phyloP scores from a whole-genome alignment of 2,888 invertebrate genomes.

The Andricus quercusramuli region DNA sequence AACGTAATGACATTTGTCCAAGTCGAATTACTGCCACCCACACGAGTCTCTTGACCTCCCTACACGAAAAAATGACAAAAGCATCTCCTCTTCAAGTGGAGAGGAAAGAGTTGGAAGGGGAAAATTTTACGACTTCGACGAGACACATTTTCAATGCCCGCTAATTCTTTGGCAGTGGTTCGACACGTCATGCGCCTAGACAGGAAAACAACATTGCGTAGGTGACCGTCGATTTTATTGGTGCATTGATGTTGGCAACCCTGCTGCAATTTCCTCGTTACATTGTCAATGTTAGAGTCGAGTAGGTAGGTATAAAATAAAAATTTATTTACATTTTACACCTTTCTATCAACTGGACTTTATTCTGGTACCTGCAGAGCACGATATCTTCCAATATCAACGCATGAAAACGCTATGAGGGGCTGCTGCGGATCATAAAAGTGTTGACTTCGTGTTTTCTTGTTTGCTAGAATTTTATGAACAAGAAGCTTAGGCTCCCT shows the following conservation, averaged over 20 bases:
- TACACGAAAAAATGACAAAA: conserved; percentile 2
- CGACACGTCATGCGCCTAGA: background rate
- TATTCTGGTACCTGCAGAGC: conserved; percentile 19
- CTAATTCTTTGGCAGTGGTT: conserved; percentile 31
- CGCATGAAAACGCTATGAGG: conserved; percentile 26
- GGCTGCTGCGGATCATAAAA: conserved; percentile 31
- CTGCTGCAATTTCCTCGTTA: conserved; percentile 7
- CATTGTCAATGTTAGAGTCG: conserved; percentile 14
- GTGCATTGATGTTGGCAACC: conserved; percentile 18
- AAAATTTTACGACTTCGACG: conserved; percentile 35
- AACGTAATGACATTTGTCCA: conserved; percentile 8
- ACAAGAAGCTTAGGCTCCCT: conserved; percentile 31
- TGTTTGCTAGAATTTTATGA: conserved; percentile 24
- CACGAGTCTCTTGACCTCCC: conserved; percentile 13
- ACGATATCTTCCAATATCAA: conserved; percentile 17
- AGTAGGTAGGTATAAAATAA: conserved; percentile 35
- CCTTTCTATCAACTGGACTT: conserved; percentile 13
- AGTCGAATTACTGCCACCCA: conserved; percentile 29
- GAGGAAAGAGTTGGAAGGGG: conserved; percentile 1
- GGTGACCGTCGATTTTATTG: conserved; percentile 33
- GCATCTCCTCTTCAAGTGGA: conserved; percentile 7
- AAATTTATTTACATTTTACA: conserved; percentile 40
- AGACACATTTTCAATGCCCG: conserved; percentile 36
- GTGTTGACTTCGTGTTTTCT: conserved; percentile 33
- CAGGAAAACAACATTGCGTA: conserved; percentile 38